Conservation (phyloP, 2,888 invertebrate genomes). For the Atherix ibis region DNA sequence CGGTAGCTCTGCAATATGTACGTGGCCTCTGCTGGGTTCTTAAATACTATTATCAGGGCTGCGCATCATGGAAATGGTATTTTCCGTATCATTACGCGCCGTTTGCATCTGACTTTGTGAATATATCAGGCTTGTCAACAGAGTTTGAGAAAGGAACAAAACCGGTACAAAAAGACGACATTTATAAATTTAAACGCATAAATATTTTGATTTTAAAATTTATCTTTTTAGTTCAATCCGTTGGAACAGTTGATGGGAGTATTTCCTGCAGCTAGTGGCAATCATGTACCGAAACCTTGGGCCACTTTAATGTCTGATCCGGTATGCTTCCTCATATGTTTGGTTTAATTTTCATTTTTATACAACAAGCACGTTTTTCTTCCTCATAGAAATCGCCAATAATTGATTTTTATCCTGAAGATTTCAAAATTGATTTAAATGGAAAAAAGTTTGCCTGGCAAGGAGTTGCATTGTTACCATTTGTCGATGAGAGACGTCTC, state of each 20-base stretch:
- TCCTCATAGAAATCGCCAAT: conserved; percentile 67
- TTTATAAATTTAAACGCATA: neutral
- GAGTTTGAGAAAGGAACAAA: conserved; percentile 75
- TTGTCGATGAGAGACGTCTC: conserved; percentile 86
- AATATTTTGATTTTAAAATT: neutral
- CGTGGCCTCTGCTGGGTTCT: conserved; percentile 96
- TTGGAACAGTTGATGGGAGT: conserved; percentile 99
- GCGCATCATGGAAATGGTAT: conserved; percentile 99
- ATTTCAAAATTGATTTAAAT: conserved; percentile 95
- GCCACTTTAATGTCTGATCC: conserved; percentile 82
- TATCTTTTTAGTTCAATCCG: conserved; percentile 64
- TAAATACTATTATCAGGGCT: conserved; percentile 97
- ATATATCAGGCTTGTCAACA: conserved; percentile 70
- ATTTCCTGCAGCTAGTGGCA: conserved; percentile 92
- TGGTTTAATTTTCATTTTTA: conserved; percentile 1
- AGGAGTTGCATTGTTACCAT: conserved; percentile 93
- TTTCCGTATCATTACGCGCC: conserved; percentile 99
- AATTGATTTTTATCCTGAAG: conserved; percentile 96
- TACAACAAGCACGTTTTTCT: too few relatives aligned
- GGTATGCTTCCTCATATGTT: conserved; percentile 40
- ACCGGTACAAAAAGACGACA: too few relatives aligned
- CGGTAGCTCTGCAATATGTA: conserved; percentile 88
- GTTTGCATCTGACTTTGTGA: conserved; percentile 96
- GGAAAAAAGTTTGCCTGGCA: conserved; percentile 99
- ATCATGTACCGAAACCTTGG: conserved; percentile 90